phyloP scores from a whole-genome alignment of 2,888 invertebrate genomes.

The Microplitis manilae region DNA sequence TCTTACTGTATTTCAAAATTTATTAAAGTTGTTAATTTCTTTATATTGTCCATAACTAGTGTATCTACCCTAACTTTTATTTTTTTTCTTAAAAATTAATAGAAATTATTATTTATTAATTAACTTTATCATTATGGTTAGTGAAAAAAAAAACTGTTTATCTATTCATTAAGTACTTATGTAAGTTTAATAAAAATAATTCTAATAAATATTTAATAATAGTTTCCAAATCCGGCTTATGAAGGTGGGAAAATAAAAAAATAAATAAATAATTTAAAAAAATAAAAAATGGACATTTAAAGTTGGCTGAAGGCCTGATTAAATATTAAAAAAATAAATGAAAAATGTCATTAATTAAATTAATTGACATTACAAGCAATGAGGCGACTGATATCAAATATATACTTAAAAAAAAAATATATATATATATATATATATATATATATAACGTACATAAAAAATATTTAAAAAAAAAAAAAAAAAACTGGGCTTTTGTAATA shows the following conservation, averaged over 20 bases:
- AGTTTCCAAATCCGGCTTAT: conserved; percentile 6
- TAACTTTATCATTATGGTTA: no score
- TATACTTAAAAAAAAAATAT: conserved; percentile 9
- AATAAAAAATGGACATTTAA: neutral
- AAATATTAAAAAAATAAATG: neutral
- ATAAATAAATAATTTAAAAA: no score
- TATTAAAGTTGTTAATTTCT: neutral
- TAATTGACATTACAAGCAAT: neutral
- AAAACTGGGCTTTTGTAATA: neutral
- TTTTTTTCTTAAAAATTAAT: no score
- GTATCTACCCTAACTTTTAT: no score
- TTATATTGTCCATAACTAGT: neutral
- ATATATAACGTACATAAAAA: no score
- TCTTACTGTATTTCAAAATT: no score
- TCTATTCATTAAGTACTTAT: neutral
- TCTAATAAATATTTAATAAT: neutral
- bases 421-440: no score
- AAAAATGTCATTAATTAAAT: neutral
- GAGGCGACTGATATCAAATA: conserved; percentile 10
- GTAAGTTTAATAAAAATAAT: neutral
- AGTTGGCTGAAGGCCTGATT: neutral
- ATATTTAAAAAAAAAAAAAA: neutral
- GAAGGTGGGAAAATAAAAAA: neutral
- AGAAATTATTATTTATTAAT: no score
- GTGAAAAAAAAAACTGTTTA: no score